These are phyloP conservation scores for Cichladusa arquata DNA, from an alignment of 2,113 vertebrate species.

Conservation along the genomic window DNA sequence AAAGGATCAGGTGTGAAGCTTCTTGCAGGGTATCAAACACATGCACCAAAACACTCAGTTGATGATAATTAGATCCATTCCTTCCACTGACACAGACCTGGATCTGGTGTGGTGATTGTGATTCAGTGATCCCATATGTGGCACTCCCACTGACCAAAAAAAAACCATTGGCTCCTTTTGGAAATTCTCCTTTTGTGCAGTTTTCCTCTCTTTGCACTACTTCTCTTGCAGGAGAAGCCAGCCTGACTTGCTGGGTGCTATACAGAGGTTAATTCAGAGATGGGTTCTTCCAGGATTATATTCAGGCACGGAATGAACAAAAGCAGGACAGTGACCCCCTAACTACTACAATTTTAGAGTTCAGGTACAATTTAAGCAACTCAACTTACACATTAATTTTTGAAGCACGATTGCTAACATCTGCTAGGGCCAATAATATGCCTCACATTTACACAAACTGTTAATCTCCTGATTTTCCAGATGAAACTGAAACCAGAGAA, in stretches of 20 bases:
- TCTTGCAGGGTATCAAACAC: background rate
- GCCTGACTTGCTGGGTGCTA: background rate
- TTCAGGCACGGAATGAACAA: background rate
- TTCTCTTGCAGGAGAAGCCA: background rate
- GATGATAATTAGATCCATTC: background rate
- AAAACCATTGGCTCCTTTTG: background rate
- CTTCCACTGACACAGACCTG: background rate
- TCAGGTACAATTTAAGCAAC: background rate
- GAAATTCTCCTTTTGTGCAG: background rate
- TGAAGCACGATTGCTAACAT: background rate
- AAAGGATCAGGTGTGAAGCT: background rate
- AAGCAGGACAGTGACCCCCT: background rate
- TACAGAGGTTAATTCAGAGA: background rate
- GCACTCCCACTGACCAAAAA: background rate
- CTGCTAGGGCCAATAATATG: background rate
- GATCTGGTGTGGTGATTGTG: background rate
- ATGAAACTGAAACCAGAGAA: background rate
- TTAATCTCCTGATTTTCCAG: background rate
- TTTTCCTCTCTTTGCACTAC: background rate
- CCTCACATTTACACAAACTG: background rate
- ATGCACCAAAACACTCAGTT: rapidly evolving
- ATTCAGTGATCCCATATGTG: background rate
- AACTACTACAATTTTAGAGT: background rate
- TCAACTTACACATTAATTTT: background rate
- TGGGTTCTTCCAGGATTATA: background rate